Base-by-base conservation (phyloP, 2,797 vertebrate species). In the Aphelocoma californica region DNA sequence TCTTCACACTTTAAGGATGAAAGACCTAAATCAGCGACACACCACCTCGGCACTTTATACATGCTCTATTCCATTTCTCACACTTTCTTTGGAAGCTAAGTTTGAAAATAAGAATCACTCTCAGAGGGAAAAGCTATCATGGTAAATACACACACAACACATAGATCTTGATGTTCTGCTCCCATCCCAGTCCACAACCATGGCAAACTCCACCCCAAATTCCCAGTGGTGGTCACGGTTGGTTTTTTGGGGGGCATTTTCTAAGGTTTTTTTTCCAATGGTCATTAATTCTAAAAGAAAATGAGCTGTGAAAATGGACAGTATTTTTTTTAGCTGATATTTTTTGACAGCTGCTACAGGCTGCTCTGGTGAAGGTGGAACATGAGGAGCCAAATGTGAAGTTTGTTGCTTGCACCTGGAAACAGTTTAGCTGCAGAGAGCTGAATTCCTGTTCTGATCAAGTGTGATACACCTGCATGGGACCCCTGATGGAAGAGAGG, bases 1-100 rank as follows among this genome's bases (percentile, higher is more conserved):
- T 82, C 69, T 83, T 83, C 47, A 70, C 91, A 91, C 42, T 86
- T 81, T 81, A 60, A 80, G 56, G 84, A 88, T 69, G 56, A 87
- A 93, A 90, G 44, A 93, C 56, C 69, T 83, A 81, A 88, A 88
- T 34, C 38, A 84, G 67, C 2, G 1, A 73, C 44, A 38, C 29
- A 44, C 36, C 34, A 38, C 66, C 34, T 66, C 51, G 42, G 48
- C 79, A 47, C 70, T 94, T 94, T 45, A 50, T 47, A 66, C 0
- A 0, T 18, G 54, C 73, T 60, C 69, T 70, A 18, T 74, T 57
- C 47, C 20, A 58, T 67, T 96, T 80, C 84, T 92, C 45, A 7
- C 32, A 11, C 64, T 86, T 91, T 56, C 34, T 81, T 79, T 56
- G 40, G 74, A 92, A 38, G 26, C 26, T 31, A 61, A 40, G 19